Percentiles rank a stretch among this genome's conserved stretches.
Evolutionary conservation across 2,888 invertebrate genomes (phyloP).

Genomic region (Portevinia maculata): DNA sequence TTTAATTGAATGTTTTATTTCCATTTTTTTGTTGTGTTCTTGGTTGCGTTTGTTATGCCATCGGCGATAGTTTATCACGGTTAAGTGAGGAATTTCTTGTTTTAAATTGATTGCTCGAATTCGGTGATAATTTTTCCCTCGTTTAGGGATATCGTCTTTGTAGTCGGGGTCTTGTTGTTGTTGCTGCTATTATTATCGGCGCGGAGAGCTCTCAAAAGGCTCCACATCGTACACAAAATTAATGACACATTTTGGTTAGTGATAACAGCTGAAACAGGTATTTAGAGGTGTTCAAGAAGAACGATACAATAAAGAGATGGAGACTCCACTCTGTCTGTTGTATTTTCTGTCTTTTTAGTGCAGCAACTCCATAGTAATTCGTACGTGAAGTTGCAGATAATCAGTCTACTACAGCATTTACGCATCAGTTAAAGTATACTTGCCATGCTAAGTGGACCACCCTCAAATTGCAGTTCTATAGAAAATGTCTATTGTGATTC

Average conservation of each 20-base stretch:
- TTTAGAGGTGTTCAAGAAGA: constrained; percentile 61
- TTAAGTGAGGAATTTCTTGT: constrained; percentile 79
- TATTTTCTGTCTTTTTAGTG: constrained; percentile 24
- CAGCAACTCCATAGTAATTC: constrained; percentile 33
- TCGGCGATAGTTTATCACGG: constrained; percentile 77
- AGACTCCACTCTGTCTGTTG: constrained; percentile 69
- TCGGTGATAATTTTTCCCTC: constrained; percentile 77
- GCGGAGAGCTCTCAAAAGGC: constrained; percentile 65
- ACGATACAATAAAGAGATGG: constrained; percentile 14
- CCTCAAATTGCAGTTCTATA: background rate
- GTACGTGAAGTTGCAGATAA: constrained; percentile 40
- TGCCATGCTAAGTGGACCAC: constrained; percentile 18
- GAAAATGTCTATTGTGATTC: constrained; percentile 11
- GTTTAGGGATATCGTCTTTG: constrained; percentile 71
- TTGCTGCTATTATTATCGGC: constrained; percentile 57
- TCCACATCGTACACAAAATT: constrained; percentile 72
- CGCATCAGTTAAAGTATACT: constrained; percentile 1
- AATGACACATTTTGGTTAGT: constrained; percentile 73
- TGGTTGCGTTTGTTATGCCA: constrained; percentile 75
- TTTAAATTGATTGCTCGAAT: constrained; percentile 78
- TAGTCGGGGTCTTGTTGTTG: constrained; percentile 44
- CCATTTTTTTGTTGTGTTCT: constrained; percentile 62
- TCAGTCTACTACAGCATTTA: constrained; percentile 54
- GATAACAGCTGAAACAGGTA: constrained; percentile 68
- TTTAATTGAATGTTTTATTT: constrained; percentile 75